Base-by-base conservation (phyloP, 1,140 invertebrate species). In the Argopecten irradians region DNA sequence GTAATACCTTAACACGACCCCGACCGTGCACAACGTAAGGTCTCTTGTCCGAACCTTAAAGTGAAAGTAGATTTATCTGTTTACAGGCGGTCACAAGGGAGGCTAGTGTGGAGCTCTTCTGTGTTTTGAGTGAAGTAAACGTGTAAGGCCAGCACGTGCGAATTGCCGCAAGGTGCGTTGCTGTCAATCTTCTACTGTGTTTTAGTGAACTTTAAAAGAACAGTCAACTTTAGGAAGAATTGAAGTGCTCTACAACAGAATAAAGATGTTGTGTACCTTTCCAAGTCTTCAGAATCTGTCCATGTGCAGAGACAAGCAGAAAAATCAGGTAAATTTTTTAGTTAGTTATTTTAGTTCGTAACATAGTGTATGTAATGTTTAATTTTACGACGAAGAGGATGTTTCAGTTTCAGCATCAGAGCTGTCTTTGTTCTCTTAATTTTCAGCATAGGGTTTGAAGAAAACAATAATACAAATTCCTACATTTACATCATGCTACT, bases 281-380 rank as follows among this genome's bases (percentile, higher is more conserved):
- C 55, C 55, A 71, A n/a, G 55, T 71, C 55, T 71, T 71, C 55
- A 71, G 55, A 71, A 71, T 71, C 11, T 71, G n/a, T 71, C 55
- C 55, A 71, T 71, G 55, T 71, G 55, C 55, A 71, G 22, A n/a
- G 55, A 71, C 28, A 71, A 71, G 28, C 8, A n/a, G 55, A 71
- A 0, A 71, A n/a, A n/a, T n/a, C n/a, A 71, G 55, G 55, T 71
- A 71, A 71, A n/a, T n/a, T n/a, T n/a, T n/a, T n/a, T n/a, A n/a
- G n/a, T n/a, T n/a, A n/a, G n/a, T n/a, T n/a, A n/a, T n/a, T n/a
- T n/a, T n/a, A n/a, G n/a, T n/a, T n/a, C n/a, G n/a, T n/a, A n/a
- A n/a, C n/a, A n/a, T n/a, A n/a, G n/a, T n/a, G n/a, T n/a, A n/a
- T n/a, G n/a, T n/a, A n/a, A n/a, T n/a, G n/a, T n/a, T n/a, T n/a